Percentiles rank a stretch among this genome's conserved stretches.
These are phyloP conservation scores for Setipinna tenuifilis DNA, from an alignment of 2,797 vertebrate species.

Conservation along the genomic window DNA sequence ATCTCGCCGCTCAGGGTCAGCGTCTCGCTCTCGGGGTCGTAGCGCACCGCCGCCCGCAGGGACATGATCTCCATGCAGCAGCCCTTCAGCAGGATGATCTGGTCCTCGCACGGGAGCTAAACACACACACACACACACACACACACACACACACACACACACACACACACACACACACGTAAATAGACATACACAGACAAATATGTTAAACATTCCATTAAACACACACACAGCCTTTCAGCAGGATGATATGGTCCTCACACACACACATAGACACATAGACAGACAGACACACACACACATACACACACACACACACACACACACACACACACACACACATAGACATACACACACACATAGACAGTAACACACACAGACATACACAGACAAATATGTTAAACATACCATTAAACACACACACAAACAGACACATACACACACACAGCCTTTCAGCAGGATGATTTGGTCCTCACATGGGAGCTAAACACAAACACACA, in stretches of 20 bases:
- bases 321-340: too few species aligned
- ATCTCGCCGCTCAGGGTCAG: conserved; percentile 92
- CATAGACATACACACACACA: too few species aligned
- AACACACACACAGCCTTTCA: conserved; percentile 75
- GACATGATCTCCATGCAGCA: conserved; percentile 86
- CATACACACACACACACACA: neutral
- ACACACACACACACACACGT: too few species aligned
- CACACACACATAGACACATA: too few species aligned
- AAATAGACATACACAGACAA: too few species aligned
- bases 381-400: neutral
- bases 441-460: conserved; percentile 77
- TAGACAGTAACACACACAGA: neutral
- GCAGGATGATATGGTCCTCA: conserved; percentile 74
- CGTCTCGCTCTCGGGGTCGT: conserved; percentile 59
- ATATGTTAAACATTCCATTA: too few species aligned
- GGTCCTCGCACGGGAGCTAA: neutral
- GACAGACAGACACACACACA: neutral
- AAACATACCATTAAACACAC: too few species aligned
- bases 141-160: neutral
- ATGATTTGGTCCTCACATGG: conserved; percentile 63
- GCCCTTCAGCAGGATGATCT: conserved; percentile 88
- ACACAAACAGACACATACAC: too few species aligned
- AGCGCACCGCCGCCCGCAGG: conserved; percentile 8
- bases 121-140: neutral
- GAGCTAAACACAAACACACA: neutral